These are phyloP conservation scores for Monarcha castaneiventris DNA, from an alignment of 2,113 vertebrate species.

Conservation along the genomic window DNA sequence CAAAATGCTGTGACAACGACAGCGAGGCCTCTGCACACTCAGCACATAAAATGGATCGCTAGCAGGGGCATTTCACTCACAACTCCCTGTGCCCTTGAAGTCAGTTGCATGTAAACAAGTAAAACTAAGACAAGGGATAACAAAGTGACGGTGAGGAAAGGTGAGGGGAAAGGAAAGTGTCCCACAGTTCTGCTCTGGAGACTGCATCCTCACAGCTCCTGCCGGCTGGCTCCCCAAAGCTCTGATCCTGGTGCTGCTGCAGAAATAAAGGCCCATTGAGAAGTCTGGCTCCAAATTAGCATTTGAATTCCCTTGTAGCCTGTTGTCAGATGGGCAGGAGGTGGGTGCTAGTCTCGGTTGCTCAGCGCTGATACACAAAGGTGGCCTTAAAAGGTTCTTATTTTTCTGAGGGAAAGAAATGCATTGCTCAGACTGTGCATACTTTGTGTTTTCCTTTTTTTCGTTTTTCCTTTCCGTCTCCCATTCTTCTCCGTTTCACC, in stretches of 20 bases:
- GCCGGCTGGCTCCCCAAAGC: not conserved
- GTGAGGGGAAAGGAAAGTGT: not conserved
- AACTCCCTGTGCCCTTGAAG: not conserved
- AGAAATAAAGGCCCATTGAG: constrained; percentile 56
- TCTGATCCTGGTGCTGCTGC: not conserved
- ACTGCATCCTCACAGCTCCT: not conserved
- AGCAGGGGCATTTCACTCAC: not conserved
- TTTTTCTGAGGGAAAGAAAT: constrained; percentile 10
- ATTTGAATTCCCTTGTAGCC: constrained; percentile 53
- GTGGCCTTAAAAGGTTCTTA: constrained; percentile 22
- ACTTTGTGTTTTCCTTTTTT: not conserved
- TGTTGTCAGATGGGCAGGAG: constrained; percentile 43
- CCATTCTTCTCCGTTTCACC: not conserved
- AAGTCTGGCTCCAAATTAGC: constrained; percentile 35
- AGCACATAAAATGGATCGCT: constrained; percentile 1
- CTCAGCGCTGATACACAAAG: constrained; percentile 31
- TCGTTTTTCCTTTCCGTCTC: not conserved
- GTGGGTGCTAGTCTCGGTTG: not conserved
- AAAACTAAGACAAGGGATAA: not conserved
- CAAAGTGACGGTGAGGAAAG: not conserved
- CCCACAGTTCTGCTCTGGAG: not conserved
- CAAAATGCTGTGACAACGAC: not conserved
- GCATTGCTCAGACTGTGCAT: not conserved
- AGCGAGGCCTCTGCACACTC: not conserved
- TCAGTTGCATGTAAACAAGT: not conserved